Evolutionary conservation across 2,797 vertebrate genomes (phyloP), one percentile per base, ranked within the genome.

Genomic region (Typhlichthys subterraneus): DNA sequence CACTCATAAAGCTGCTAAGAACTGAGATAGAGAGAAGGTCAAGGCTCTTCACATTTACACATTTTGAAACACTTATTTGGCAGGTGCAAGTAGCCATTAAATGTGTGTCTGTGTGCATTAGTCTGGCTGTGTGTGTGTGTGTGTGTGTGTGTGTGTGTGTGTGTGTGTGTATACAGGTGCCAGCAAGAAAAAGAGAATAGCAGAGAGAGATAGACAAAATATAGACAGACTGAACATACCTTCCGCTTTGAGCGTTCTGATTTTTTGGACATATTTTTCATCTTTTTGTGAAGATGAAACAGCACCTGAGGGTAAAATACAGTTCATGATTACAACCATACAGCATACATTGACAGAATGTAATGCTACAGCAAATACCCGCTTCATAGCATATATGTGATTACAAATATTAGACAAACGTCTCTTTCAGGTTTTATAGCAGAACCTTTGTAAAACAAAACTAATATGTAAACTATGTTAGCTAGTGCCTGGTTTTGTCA

Each of bases 221-320:
- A 11, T 61, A 38, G 67, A 53, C 17, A 61, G 61, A 0, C n/a
- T 17, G 1, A 19, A 0, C 59, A 74, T 91, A 95, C 94, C 93
- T 95, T 96, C 86, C 83, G 91, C 70, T 95, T 96, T 72, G 93
- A 93, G 67, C 81, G 90, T 63, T 93, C 82, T 4, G 95, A 95
- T 75, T 91, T 96, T 88, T 91, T 94, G 61, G 94, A 95, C 77
- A 94, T 92, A 73, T 93, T 96, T 87, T 94, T 95, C 74, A 96
- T 92, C 81, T 95, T 96, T 9, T 85, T 94, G 77, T 95, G 93
- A 55, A 96, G 93, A 72, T 95, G 94, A 68, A 91, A 91, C 58
- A 95, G 84, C 77, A 96, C 92, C 94, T 94, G 76, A 1, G 79
- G 50, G 55, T 13, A 31, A 12, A 57, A 50, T 49, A 47, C 47